Percentiles rank a stretch among this genome's conserved stretches.
Evolutionary conservation across 2,888 invertebrate genomes (phyloP).

Genomic region (Dromius quadrimaculatus): DNA sequence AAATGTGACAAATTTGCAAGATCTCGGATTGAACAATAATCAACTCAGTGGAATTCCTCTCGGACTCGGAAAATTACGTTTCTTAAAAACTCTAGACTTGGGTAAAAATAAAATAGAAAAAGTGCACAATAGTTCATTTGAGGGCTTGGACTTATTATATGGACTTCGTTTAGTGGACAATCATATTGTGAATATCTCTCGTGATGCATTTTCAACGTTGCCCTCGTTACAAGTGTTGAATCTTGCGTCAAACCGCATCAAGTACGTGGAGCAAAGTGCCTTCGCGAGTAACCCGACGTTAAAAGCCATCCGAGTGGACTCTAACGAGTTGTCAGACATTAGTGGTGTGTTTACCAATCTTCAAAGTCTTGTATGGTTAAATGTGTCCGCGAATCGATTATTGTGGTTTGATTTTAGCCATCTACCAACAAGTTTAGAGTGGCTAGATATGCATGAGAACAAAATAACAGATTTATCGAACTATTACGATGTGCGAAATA

Average conservation of each 20-base stretch:
- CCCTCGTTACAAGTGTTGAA: slow-evolving; percentile 83
- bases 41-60: slow-evolving; percentile 77
- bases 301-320: slow-evolving; percentile 81
- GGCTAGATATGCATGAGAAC: slow-evolving; percentile 86
- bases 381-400: slow-evolving; percentile 83
- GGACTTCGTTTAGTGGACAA: slow-evolving; percentile 85
- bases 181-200: slow-evolving; percentile 80
- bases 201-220: slow-evolving; percentile 79
- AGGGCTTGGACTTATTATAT: slow-evolving; percentile 79
- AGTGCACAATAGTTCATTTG: slow-evolving; percentile 79
- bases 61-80: slow-evolving; percentile 77
- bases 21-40: slow-evolving; percentile 82
- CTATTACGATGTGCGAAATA: slow-evolving; percentile 76
- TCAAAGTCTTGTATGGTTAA: slow-evolving; percentile 82
- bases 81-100: slow-evolving; percentile 82
- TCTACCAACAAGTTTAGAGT: slow-evolving; percentile 80
- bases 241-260: slow-evolving; percentile 83
- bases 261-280: slow-evolving; percentile 81
- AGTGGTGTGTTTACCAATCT: slow-evolving; percentile 82
- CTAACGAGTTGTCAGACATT: slow-evolving; percentile 82
- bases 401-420: slow-evolving; percentile 86
- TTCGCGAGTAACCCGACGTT: slow-evolving; percentile 81
- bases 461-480: slow-evolving; percentile 81
- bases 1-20: slow-evolving; percentile 83
- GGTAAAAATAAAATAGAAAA: slow-evolving; percentile 84